Base-by-base conservation (phyloP, 64 coral and sea anemone genomes). In the Hydrozoanthus tunicans region DNA sequence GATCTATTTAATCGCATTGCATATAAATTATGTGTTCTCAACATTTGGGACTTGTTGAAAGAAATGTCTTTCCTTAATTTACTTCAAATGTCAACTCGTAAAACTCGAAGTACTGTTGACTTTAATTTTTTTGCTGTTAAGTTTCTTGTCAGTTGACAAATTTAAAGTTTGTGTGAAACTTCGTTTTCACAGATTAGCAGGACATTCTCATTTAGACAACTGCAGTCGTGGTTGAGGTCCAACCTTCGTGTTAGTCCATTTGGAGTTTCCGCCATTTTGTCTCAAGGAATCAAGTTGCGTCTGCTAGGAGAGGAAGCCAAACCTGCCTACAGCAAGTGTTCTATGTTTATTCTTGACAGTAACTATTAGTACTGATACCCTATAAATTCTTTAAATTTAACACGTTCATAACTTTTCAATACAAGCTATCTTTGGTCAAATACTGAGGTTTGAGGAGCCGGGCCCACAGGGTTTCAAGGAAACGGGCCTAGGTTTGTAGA, bases 181-280 rank as follows among this genome's bases (percentile, higher is more conserved):
- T 81, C 43, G 24, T 17, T 26, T 24, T 62, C 20, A 55, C 77
- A 99, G 97, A 93, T 99, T 25, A 96, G 82, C 79, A 93, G 92
- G 68, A 95, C 90, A 13, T 99, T 95, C 58, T 99, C 97, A 27
- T 99, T 99, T 56, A 92, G 97, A 53, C 90, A 99, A 23, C 89
- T 99, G 12, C 94, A 99, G 73, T 92, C 89, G 0, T 99, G 97
- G 97, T 43, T 99, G 70, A 91, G 94, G 73, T 99, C 94, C 62
- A 93, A 92, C 58, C 79, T 99, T 62, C 89, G 91, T 13, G 82
- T 92, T 12, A 99, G 89, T 85, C 97, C 97, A 9, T 99, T 95
- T 94, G 97, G 97, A 62, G 97, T 99, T 67, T 99, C 97, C 5
- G 82, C 91, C 6, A 94, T 95, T 73, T 86, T 99, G 20, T 81